Conservation (phyloP, 2,888 invertebrate genomes). For the Lamellibrachia columna region DNA sequence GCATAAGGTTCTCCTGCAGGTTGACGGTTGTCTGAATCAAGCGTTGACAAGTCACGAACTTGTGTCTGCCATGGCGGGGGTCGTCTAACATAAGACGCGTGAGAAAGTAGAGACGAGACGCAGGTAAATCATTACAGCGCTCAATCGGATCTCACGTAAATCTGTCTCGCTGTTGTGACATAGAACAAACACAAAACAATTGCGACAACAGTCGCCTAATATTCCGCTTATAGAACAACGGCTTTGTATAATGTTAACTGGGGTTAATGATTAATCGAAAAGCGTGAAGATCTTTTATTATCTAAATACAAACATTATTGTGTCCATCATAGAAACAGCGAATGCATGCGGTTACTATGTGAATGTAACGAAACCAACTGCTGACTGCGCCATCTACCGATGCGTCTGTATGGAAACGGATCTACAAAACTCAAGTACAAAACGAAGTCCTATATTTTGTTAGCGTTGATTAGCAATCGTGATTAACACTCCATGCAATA, state of each 20-base stretch:
- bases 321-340: background rate
- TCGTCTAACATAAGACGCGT: background rate
- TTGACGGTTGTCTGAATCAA: background rate
- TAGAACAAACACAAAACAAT: background rate
- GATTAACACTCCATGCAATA: no score
- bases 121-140: background rate
- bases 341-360: background rate
- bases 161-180: background rate
- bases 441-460: background rate
- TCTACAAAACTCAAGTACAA: background rate
- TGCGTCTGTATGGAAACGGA: background rate
- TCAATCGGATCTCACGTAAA: background rate
- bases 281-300: background rate
- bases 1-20: background rate
- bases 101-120: constrained; percentile 10
- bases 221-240: background rate
- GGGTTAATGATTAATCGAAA: background rate
- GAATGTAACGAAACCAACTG: background rate
- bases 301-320: background rate
- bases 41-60: constrained; percentile 16
- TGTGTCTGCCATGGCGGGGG: background rate
- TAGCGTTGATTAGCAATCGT: background rate
- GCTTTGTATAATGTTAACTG: background rate
- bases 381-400: background rate
- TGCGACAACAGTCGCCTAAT: background rate